Percentiles rank a stretch among this genome's conserved stretches.
Conservation (phyloP, 1,140 invertebrate genomes). For the Ooceraea biroi region DNA sequence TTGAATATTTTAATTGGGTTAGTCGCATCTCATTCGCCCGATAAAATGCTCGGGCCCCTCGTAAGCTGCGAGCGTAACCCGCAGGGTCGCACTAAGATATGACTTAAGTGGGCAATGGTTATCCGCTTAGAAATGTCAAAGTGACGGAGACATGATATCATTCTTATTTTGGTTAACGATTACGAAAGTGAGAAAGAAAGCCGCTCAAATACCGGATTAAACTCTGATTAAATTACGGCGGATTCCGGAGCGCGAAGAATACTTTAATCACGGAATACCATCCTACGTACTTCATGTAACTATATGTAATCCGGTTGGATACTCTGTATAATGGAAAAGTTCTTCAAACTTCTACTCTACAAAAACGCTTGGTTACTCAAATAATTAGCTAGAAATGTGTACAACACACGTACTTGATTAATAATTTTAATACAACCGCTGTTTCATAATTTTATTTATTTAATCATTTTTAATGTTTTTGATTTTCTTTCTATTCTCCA, state of each 20-base stretch:
- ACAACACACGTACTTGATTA: background rate
- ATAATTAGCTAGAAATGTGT: too few species aligned
- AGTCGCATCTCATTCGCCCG: slow-evolving; percentile 12
- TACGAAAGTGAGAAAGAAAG: background rate
- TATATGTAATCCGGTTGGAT: too few species aligned
- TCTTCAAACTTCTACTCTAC: too few species aligned
- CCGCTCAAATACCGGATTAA: background rate
- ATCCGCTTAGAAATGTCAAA: slow-evolving; percentile 22
- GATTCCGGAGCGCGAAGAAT: background rate
- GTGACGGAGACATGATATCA: background rate
- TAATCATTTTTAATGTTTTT: background rate
- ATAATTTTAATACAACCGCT: background rate
- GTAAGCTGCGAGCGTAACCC: background rate
- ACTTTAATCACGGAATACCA: background rate
- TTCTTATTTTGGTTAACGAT: slow-evolving; percentile 12
- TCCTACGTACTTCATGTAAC: too few species aligned
- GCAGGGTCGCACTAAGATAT: slow-evolving; percentile 19
- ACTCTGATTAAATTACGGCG: background rate
- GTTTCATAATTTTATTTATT: background rate
- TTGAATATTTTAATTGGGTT: slow-evolving; percentile 53
- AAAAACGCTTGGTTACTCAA: too few species aligned
- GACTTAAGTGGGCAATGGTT: background rate
- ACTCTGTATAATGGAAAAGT: too few species aligned
- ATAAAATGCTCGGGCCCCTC: slow-evolving; percentile 13
- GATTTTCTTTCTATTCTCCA: slow-evolving; percentile 2